phyloP scores from a whole-genome alignment of 2,888 invertebrate genomes.

The Eristalis intricaria region DNA sequence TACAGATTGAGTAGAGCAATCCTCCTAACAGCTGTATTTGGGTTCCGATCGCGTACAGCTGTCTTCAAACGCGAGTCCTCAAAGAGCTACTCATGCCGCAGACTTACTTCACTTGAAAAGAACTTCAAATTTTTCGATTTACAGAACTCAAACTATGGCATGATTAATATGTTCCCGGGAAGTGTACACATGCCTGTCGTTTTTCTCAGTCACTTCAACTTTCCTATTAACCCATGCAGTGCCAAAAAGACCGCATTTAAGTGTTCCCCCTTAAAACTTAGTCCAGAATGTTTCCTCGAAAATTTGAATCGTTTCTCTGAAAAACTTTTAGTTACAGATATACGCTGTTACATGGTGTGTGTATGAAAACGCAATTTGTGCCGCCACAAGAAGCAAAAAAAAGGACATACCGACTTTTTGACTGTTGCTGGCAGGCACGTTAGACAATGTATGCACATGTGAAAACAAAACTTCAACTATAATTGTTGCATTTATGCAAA shows the following conservation, averaged over 20 bases:
- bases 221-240: conserved; percentile 17
- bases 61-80: too few relatives aligned
- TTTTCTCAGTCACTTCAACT: conserved; percentile 7
- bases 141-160: not conserved
- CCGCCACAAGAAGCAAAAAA: conserved; percentile 12
- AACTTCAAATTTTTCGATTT: too few relatives aligned
- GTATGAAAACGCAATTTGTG: conserved; percentile 14
- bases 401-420: conserved; percentile 12
- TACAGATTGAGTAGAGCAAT: too few relatives aligned
- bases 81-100: too few relatives aligned
- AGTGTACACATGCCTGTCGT: not conserved
- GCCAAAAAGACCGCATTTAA: conserved; percentile 2
- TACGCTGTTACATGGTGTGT: conserved; percentile 6
- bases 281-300: not conserved
- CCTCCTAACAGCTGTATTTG: too few relatives aligned
- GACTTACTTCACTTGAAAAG: too few relatives aligned
- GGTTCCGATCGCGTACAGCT: too few relatives aligned
- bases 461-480: conserved; percentile 41
- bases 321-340: conserved; percentile 33
- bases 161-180: not conserved
- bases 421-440: conserved; percentile 7
- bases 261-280: not conserved
- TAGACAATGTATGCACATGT: conserved; percentile 2
- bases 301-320: not conserved
- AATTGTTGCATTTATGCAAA: conserved; percentile 61